Evolutionary conservation across 1,140 invertebrate species (phyloP).

Genomic region (Thaumatotibia leucotreta): DNA sequence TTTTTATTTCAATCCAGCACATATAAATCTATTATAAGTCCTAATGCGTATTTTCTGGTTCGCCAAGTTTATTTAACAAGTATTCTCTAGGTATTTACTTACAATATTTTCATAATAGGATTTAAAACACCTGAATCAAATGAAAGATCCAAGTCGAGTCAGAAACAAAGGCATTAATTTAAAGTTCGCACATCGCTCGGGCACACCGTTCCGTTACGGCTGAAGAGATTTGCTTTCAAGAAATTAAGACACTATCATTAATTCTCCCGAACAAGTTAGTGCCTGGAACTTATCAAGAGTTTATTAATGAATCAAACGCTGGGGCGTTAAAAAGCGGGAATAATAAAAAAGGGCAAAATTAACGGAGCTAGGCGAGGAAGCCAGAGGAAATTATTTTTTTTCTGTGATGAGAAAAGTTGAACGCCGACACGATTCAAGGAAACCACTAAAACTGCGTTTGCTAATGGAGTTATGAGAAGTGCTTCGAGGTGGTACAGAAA

Average conservation of each 20-base stretch:
- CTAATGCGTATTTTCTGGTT: no score
- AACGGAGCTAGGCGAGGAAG: slow-evolving; percentile 4
- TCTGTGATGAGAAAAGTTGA: slow-evolving; percentile 42
- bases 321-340: slow-evolving; percentile 23
- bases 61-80: neutral
- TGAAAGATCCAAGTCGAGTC: neutral
- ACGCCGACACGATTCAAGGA: slow-evolving; percentile 31
- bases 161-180: slow-evolving; percentile 2
- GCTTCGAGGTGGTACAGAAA: slow-evolving; percentile 25
- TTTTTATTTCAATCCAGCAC: no score
- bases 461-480: slow-evolving; percentile 40
- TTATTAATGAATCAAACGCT: slow-evolving; percentile 10
- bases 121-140: neutral
- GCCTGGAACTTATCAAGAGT: slow-evolving; percentile 11
- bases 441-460: slow-evolving; percentile 31
- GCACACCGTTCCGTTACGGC: neutral
- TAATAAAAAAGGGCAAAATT: slow-evolving; percentile 11
- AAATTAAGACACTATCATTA: slow-evolving; percentile 12
- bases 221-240: neutral
- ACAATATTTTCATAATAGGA: neutral
- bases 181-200: neutral
- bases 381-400: slow-evolving; percentile 36
- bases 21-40: no score
- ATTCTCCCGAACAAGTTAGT: slow-evolving; percentile 7
- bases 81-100: neutral